These are phyloP conservation scores for Aleiodes testaceus DNA, from an alignment of 2,888 invertebrate genomes.

Conservation along the genomic window DNA sequence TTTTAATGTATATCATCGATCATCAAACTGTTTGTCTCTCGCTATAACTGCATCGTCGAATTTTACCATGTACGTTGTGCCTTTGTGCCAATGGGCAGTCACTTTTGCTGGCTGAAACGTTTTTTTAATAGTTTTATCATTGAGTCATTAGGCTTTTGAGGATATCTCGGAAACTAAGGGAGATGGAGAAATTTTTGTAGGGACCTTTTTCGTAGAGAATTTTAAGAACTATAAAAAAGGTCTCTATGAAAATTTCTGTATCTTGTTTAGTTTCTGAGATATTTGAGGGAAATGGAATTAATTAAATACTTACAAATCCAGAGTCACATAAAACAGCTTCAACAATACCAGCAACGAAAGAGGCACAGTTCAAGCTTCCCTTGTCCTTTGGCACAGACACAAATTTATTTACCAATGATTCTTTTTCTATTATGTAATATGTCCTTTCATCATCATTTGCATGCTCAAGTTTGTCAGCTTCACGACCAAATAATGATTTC, in stretches of 20 bases:
- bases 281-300: neutral
- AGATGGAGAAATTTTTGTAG: slow-evolving; percentile 8
- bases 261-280: neutral
- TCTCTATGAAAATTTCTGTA: neutral
- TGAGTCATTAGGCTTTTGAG: neutral
- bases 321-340: slow-evolving; percentile 95
- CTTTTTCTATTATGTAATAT: slow-evolving; percentile 98
- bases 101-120: slow-evolving; percentile 92
- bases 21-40: slow-evolving; percentile 93
- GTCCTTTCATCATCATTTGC: slow-evolving; percentile 98
- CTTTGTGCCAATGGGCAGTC: slow-evolving; percentile 99
- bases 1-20: slow-evolving; percentile 76
- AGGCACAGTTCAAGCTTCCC: slow-evolving; percentile 96
- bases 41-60: slow-evolving; percentile 95
- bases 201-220: neutral
- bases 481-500: slow-evolving; percentile 98
- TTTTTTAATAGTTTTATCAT: slow-evolving; percentile 20
- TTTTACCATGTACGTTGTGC: slow-evolving; percentile 99
- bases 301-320: slow-evolving; percentile 89
- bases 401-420: slow-evolving; percentile 96
- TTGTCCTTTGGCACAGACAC: slow-evolving; percentile 99
- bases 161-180: slow-evolving; percentile 21
- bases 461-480: slow-evolving; percentile 98
- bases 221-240: neutral
- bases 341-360: slow-evolving; percentile 98